phyloP scores from a whole-genome alignment of 2,113 vertebrate genomes.

The Tonatia bakeri region DNA sequence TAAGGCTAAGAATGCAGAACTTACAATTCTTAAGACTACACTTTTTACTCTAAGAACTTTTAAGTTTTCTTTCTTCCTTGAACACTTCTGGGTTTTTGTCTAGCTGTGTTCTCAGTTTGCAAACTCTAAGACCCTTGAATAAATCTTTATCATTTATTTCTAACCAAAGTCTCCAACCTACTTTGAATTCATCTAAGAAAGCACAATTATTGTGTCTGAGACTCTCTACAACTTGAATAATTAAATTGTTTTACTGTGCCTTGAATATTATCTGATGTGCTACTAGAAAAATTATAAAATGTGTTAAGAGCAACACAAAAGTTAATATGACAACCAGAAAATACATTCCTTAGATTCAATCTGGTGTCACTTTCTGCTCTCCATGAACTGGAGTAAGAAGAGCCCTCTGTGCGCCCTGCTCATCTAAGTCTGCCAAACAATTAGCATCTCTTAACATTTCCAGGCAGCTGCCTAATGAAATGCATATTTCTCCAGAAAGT shows the following conservation, averaged over 20 bases:
- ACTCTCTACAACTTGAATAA: neutral
- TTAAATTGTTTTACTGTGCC: neutral
- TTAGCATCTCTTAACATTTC: conserved; percentile 75
- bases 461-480: conserved; percentile 79
- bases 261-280: neutral
- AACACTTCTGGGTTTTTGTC: neutral
- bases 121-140: neutral
- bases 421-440: conserved; percentile 64
- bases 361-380: conserved; percentile 51
- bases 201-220: neutral
- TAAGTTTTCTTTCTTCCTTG: neutral
- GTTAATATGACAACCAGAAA: neutral
- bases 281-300: neutral
- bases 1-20: neutral
- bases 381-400: conserved; percentile 51
- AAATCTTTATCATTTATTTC: neutral
- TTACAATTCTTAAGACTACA: neutral
- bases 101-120: neutral
- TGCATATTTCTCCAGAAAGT: conserved; percentile 73
- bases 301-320: conserved; percentile 3
- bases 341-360: conserved; percentile 10
- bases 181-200: neutral
- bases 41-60: neutral
- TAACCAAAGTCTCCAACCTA: neutral
- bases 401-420: conserved; percentile 18